Evolutionary conservation across 2,888 invertebrate genomes (phyloP).

Genomic region (Sinhomidia bicolor): DNA sequence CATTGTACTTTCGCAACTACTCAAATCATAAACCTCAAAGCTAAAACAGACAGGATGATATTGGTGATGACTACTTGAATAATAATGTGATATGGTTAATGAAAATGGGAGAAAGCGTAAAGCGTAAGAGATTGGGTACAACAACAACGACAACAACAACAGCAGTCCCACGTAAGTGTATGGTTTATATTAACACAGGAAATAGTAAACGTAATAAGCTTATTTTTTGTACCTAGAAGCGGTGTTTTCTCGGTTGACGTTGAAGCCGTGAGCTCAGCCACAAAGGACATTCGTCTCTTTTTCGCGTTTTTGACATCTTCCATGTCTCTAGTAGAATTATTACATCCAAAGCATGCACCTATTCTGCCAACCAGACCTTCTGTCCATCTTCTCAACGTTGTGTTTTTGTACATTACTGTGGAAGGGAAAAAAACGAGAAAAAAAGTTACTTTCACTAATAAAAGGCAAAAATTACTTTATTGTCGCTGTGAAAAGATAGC

Average conservation of each 20-base stretch:
- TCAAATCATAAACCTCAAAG: too few relatives aligned
- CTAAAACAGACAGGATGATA: not conserved
- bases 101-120: too few relatives aligned
- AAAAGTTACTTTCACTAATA: not conserved
- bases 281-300: constrained; percentile 65
- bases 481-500: too few relatives aligned
- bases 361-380: constrained; percentile 67
- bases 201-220: too few relatives aligned
- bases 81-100: not conserved
- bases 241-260: constrained; percentile 73
- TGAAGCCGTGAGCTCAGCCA: constrained; percentile 62
- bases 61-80: too few relatives aligned
- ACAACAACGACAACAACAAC: too few relatives aligned
- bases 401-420: constrained; percentile 78
- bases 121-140: not conserved
- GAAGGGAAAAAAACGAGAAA: constrained; percentile 13
- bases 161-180: too few relatives aligned
- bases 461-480: not conserved
- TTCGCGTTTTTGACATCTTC: not conserved
- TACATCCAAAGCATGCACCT: constrained; percentile 9
- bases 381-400: constrained; percentile 62
- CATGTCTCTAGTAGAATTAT: too few relatives aligned
- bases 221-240: constrained; percentile 68
- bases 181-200: too few relatives aligned
- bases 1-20: too few relatives aligned